Evolutionary conservation across 2,888 invertebrate species (phyloP).

Genomic region (Coenonympha glycerion): DNA sequence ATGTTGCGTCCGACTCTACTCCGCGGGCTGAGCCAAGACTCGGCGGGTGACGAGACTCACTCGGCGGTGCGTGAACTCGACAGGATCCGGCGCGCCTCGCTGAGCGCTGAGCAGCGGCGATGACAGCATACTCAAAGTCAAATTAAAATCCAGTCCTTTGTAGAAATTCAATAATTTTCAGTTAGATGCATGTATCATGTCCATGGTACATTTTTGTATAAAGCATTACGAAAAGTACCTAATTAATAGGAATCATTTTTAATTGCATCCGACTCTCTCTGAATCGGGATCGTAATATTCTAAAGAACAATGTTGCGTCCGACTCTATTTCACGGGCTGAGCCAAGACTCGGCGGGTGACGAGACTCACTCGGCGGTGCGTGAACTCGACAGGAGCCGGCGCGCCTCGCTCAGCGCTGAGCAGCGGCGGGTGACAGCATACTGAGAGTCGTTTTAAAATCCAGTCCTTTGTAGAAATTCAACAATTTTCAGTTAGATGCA

Average conservation of each 20-base stretch:
- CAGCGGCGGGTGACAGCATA: slow-evolving; percentile 62
- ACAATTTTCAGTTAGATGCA: too few species aligned
- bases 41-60: too few species aligned
- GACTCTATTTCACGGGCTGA: slow-evolving; percentile 53
- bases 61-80: slow-evolving; percentile 53
- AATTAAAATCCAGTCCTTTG: too few species aligned
- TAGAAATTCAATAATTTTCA: too few species aligned
- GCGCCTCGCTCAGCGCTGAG: slow-evolving; percentile 65
- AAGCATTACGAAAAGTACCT: too few species aligned
- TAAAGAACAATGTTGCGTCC: slow-evolving; percentile 56
- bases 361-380: slow-evolving; percentile 46
- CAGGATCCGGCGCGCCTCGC: slow-evolving; percentile 69
- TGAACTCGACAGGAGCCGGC: slow-evolving; percentile 66
- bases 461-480: too few species aligned
- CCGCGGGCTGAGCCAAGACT: slow-evolving; percentile 56
- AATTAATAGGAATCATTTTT: not conserved
- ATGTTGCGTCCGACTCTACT: slow-evolving; percentile 63
- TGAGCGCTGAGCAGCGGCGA: slow-evolving; percentile 63
- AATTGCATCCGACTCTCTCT: not conserved
- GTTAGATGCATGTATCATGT: too few species aligned
- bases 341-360: slow-evolving; percentile 56
- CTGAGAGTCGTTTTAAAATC: too few species aligned
- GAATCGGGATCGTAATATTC: slow-evolving; percentile 2
- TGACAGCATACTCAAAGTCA: slow-evolving; percentile 62
- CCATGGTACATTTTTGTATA: too few species aligned